These are phyloP conservation scores for Athrips mouffetella DNA, from an alignment of 2,888 invertebrate species.

Conservation along the genomic window DNA sequence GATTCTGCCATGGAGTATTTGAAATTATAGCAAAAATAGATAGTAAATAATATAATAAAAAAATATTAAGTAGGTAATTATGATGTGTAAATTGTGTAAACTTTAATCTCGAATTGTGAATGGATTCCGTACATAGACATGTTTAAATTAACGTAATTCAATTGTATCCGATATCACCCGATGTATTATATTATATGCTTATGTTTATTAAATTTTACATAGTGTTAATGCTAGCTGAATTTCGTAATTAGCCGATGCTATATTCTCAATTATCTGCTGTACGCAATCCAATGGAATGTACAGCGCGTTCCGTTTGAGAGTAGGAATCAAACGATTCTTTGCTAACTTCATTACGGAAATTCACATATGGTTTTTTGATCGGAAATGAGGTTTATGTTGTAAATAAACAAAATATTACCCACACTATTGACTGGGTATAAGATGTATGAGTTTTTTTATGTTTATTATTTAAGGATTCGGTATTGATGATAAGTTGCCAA, in stretches of 20 bases:
- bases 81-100: constrained; percentile 69
- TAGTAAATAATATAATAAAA: constrained; percentile 36
- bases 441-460: no score
- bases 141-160: constrained; percentile 41
- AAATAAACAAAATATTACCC: no score
- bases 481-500: neutral
- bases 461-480: no score
- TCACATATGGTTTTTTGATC: no score
- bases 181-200: constrained; percentile 64
- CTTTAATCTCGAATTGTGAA: constrained; percentile 42
- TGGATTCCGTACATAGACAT: constrained; percentile 35
- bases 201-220: constrained; percentile 62
- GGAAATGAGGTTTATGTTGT: no score
- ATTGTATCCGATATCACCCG: constrained; percentile 55
- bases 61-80: no score
- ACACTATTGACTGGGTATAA: no score
- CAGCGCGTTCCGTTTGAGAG: no score
- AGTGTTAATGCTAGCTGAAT: constrained; percentile 73
- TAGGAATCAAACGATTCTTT: no score
- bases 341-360: no score
- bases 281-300: constrained; percentile 58
- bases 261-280: constrained; percentile 73
- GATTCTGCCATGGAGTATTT: constrained; percentile 63
- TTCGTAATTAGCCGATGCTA: constrained; percentile 75
- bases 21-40: constrained; percentile 73